These are phyloP conservation scores for Solea solea DNA, from an alignment of 2,113 vertebrate genomes.

Conservation along the genomic window DNA sequence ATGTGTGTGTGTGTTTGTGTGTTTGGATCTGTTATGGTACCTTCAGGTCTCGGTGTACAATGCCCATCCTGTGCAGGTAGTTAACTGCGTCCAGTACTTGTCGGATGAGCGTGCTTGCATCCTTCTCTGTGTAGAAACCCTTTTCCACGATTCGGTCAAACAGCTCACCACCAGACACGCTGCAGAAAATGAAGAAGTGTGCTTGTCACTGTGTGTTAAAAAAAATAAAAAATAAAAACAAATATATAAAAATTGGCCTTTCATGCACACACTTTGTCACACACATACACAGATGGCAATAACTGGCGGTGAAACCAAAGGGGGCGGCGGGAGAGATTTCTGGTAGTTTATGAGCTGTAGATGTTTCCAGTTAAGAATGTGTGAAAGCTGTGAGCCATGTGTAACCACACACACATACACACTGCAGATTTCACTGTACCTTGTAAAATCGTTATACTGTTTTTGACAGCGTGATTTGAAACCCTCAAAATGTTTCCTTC, in stretches of 20 bases:
- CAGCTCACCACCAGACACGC: constrained; percentile 71
- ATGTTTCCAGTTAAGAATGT: constrained; percentile 33
- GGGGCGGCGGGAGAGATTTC: constrained; percentile 16
- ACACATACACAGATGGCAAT: constrained; percentile 17
- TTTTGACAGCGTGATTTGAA: background rate
- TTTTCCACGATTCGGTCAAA: constrained; percentile 75
- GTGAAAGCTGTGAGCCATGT: constrained; percentile 46
- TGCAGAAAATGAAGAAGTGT: background rate
- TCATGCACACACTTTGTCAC: background rate
- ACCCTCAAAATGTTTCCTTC: background rate
- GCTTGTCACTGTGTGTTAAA: constrained; percentile 1
- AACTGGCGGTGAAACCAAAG: constrained; percentile 5
- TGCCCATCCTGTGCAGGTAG: constrained; percentile 74
- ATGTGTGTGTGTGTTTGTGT: background rate
- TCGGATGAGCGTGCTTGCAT: constrained; percentile 71
- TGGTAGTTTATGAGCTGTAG: constrained; percentile 53
- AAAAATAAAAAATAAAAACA: background rate
- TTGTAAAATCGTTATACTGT: background rate
- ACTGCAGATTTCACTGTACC: background rate
- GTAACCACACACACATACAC: constrained; percentile 1
- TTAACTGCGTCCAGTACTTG: constrained; percentile 73
- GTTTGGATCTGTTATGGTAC: constrained; percentile 17
- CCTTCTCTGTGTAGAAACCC: constrained; percentile 75
- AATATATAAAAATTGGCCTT: background rate
- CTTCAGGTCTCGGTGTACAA: constrained; percentile 74